These are phyloP conservation scores for Channa argus DNA, from an alignment of 2,113 vertebrate genomes.

Conservation along the genomic window DNA sequence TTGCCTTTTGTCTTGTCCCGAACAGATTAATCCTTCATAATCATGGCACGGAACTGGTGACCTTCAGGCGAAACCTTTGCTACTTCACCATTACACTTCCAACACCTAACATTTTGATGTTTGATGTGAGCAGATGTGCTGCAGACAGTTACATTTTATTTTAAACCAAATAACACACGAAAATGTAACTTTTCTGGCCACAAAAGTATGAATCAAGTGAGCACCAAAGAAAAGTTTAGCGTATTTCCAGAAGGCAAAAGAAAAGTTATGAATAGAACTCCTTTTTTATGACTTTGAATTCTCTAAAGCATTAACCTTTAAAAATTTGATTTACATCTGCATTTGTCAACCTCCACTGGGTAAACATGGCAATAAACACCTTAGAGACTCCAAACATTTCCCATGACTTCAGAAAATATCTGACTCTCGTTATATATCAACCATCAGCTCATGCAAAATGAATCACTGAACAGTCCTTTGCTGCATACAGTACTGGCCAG, in stretches of 20 bases:
- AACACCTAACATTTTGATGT: no score
- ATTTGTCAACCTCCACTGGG: conserved; percentile 60
- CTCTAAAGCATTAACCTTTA: conserved; percentile 77
- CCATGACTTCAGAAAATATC: conserved; percentile 63
- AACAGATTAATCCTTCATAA: no score
- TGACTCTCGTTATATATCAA: conserved; percentile 70
- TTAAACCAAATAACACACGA: no score
- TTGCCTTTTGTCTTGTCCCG: no score
- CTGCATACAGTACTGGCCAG: conserved; percentile 8
- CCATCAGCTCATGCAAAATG: conserved; percentile 58
- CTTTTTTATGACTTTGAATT: conserved; percentile 66
- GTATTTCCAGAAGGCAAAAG: conserved; percentile 39
- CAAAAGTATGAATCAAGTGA: conserved; percentile 19
- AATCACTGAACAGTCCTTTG: conserved; percentile 35
- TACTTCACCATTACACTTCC: no score
- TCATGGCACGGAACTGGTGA: no score
- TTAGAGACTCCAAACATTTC: conserved; percentile 68
- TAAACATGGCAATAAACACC: conserved; percentile 73
- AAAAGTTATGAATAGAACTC: conserved; percentile 52
- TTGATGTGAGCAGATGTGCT: no score
- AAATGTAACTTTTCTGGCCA: not conserved
- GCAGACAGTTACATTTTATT: no score
- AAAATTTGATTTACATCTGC: conserved; percentile 71
- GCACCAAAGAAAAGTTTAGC: conserved; percentile 30
- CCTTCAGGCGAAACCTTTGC: no score